phyloP scores from a whole-genome alignment of 2,113 vertebrate genomes.

The Gallinago media region DNA sequence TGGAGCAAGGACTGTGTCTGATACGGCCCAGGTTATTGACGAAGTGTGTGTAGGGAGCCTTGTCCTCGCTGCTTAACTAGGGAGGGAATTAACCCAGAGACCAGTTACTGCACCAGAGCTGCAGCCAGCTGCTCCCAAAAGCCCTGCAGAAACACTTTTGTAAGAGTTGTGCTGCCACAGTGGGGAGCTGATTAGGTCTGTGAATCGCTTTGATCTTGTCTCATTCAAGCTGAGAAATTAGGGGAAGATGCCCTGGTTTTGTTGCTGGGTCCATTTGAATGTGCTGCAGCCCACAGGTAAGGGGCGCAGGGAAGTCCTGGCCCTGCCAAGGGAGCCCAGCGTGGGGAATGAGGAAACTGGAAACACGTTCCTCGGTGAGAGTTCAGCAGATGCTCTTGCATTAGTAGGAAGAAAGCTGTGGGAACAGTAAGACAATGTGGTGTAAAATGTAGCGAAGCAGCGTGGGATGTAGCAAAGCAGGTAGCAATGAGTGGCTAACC shows the following conservation, averaged over 20 bases:
- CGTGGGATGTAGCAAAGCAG: too few relatives aligned
- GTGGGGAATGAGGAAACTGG: too few relatives aligned
- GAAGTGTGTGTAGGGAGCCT: accelerated
- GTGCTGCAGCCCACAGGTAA: background rate
- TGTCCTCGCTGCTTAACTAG: background rate
- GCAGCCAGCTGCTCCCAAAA: background rate
- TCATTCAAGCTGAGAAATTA: background rate
- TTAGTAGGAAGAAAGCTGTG: too few relatives aligned
- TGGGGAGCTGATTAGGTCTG: background rate
- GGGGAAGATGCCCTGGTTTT: background rate
- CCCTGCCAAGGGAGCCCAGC: background rate
- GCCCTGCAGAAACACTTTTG: accelerated
- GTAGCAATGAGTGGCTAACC: too few relatives aligned
- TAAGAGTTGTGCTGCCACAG: background rate
- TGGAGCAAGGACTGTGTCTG: accelerated
- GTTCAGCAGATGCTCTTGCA: too few relatives aligned
- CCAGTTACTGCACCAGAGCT: background rate
- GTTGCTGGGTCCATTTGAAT: background rate
- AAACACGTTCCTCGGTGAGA: too few relatives aligned
- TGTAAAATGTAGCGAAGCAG: too few relatives aligned
- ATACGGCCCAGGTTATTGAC: background rate
- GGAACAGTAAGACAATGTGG: too few relatives aligned
- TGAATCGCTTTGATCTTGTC: background rate
- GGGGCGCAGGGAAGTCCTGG: background rate
- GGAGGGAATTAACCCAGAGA: background rate